Evolutionary conservation across 2,797 vertebrate species (phyloP).

Genomic region (Fratercula arctica): DNA sequence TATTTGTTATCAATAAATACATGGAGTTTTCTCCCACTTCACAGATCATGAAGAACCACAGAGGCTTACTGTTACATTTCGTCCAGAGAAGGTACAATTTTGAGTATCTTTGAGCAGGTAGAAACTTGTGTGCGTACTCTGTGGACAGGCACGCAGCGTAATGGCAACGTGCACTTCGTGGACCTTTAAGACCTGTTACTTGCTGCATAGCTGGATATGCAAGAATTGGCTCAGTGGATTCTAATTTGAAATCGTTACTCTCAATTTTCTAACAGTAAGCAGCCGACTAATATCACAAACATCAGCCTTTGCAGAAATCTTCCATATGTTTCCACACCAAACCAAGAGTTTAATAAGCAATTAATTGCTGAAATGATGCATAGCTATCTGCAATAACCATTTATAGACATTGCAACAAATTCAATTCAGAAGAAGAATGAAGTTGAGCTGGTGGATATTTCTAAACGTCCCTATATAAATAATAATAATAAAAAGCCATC

Average conservation of each 20-base stretch:
- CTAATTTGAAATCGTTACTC: neutral
- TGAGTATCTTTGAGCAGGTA: neutral
- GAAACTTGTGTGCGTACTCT: neutral
- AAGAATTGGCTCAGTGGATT: neutral
- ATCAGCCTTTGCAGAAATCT: neutral
- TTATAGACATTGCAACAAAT: neutral
- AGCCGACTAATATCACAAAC: neutral
- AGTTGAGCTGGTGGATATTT: neutral
- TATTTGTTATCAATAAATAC: neutral
- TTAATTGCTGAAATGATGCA: constrained; percentile 56
- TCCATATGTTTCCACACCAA: neutral
- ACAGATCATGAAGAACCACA: neutral
- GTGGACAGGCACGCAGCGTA: neutral
- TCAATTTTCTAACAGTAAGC: neutral
- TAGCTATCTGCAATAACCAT: neutral
- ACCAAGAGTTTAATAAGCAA: constrained; percentile 35
- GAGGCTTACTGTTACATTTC: neutral
- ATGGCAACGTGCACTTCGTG: neutral
- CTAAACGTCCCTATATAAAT: neutral
- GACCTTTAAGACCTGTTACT: neutral
- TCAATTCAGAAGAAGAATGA: neutral
- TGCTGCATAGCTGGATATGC: neutral
- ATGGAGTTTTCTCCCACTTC: neutral
- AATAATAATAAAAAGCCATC: neutral
- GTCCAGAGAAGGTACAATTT: neutral